A percentile compares a stretch with the other conserved stretches of the same genome.
phyloP scores from a whole-genome alignment of 92 coral and sea anemone species.

The Siderastrea siderea region DNA sequence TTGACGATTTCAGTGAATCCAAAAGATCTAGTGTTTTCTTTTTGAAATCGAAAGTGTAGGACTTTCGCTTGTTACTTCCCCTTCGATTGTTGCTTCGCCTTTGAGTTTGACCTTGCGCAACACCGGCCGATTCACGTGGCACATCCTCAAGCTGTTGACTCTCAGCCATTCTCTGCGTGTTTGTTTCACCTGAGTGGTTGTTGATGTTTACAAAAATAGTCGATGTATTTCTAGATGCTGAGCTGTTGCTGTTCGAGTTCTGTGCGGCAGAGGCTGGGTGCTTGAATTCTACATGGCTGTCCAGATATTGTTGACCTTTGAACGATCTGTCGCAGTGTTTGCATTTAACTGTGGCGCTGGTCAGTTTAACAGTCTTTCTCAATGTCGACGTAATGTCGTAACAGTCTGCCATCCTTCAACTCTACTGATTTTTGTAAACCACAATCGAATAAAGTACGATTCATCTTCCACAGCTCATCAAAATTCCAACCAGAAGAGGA shows the following conservation, averaged over 20 bases:
- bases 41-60: conserved; percentile 78
- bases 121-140: neutral
- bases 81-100: conserved; percentile 33
- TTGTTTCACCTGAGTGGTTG: too few relatives aligned
- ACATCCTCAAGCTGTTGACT: neutral
- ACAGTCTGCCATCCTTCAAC: conserved; percentile 19
- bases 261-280: neutral
- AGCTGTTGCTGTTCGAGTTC: neutral
- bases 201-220: neutral
- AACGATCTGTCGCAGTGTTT: conserved; percentile 46
- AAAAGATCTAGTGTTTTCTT: conserved; percentile 68
- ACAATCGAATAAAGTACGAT: conserved; percentile 59
- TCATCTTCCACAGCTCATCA: conserved; percentile 21
- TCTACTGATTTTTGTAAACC: conserved; percentile 45
- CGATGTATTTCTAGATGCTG: neutral
- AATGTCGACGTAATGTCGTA: conserved; percentile 47
- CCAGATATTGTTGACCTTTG: conserved; percentile 50
- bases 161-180: neutral
- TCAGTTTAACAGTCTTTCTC: conserved; percentile 28
- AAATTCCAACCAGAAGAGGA: neutral
- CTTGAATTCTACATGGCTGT: neutral
- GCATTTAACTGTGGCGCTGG: conserved; percentile 53
- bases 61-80: conserved; percentile 57
- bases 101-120: neutral
- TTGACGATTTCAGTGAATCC: conserved; percentile 34